Conservation (phyloP, 2,888 invertebrate genomes). For the Liposcelis brunnea region DNA sequence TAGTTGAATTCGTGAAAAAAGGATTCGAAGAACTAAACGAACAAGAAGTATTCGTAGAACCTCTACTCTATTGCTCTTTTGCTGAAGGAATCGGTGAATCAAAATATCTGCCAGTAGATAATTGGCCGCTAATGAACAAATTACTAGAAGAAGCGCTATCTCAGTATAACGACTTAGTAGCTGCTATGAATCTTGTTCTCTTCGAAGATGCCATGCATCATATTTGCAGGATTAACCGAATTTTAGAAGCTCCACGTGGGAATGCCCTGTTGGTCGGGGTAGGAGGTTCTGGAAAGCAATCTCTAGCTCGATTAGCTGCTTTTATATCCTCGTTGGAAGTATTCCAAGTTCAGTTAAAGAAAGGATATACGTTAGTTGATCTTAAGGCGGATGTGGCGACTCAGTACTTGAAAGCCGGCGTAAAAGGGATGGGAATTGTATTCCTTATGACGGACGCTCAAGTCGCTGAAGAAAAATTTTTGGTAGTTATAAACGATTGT, state of each 20-base stretch:
- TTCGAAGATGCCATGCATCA: slow-evolving; percentile 93
- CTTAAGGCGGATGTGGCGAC: slow-evolving; percentile 47
- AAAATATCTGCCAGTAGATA: slow-evolving; percentile 66
- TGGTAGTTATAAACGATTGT: slow-evolving; percentile 85
- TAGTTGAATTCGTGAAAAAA: slow-evolving; percentile 63
- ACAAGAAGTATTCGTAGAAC: slow-evolving; percentile 46
- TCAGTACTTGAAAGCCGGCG: slow-evolving; percentile 72
- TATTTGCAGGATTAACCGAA: slow-evolving; percentile 79
- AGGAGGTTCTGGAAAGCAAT: slow-evolving; percentile 90
- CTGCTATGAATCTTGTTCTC: slow-evolving; percentile 83
- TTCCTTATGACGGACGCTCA: slow-evolving; percentile 92
- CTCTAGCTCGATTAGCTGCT: slow-evolving; percentile 69
- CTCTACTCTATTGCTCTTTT: slow-evolving; percentile 83
- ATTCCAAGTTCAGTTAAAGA: slow-evolving; percentile 81
- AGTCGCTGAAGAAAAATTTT: slow-evolving; percentile 74
- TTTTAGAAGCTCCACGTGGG: slow-evolving; percentile 78
- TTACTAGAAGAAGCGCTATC: slow-evolving; percentile 63
- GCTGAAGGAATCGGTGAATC: slow-evolving; percentile 80
- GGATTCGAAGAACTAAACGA: slow-evolving; percentile 30
- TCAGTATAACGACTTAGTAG: slow-evolving; percentile 73
- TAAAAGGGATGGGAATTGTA: slow-evolving; percentile 68
- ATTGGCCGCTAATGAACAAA: slow-evolving; percentile 51
- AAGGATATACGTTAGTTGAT: slow-evolving; percentile 70
- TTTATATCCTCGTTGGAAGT: slow-evolving; percentile 84
- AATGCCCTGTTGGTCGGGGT: slow-evolving; percentile 86